phyloP scores from a whole-genome alignment of 2,113 vertebrate genomes.

The Corythornis vintsioides region DNA sequence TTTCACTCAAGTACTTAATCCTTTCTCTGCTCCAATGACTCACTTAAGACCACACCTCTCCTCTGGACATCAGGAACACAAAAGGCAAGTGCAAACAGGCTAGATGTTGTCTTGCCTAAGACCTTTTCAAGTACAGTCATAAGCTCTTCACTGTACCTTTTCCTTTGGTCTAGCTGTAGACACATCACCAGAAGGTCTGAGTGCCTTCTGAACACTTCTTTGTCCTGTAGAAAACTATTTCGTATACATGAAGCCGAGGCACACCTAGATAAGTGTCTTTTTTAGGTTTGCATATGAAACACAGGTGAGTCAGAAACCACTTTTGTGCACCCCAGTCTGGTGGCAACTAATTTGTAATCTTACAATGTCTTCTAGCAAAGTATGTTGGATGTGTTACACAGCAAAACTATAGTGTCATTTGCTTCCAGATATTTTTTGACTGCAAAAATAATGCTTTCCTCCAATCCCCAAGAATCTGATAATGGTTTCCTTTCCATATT shows the following conservation, averaged over 20 bases:
- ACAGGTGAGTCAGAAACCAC: background rate
- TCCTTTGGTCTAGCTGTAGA: background rate
- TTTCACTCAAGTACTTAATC: background rate
- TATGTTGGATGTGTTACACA: background rate
- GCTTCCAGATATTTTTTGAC: background rate
- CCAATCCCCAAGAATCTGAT: background rate
- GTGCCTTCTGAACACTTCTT: background rate
- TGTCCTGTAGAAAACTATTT: background rate
- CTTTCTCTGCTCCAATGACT: background rate
- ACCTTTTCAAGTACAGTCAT: background rate
- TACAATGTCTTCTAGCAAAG: background rate
- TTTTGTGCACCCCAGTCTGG: background rate
- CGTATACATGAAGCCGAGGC: background rate
- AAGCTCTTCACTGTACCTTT: background rate
- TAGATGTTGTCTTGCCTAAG: background rate
- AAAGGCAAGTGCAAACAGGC: background rate
- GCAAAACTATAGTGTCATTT: background rate
- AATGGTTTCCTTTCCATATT: background rate
- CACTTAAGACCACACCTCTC: background rate
- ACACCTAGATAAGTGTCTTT: background rate
- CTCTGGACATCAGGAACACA: background rate
- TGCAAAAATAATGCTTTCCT: background rate
- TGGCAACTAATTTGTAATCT: background rate
- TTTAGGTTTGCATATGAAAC: background rate
- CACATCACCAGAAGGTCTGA: background rate